Conservation (phyloP, 2,797 vertebrate genomes). For the Protonibea diacanthus region DNA sequence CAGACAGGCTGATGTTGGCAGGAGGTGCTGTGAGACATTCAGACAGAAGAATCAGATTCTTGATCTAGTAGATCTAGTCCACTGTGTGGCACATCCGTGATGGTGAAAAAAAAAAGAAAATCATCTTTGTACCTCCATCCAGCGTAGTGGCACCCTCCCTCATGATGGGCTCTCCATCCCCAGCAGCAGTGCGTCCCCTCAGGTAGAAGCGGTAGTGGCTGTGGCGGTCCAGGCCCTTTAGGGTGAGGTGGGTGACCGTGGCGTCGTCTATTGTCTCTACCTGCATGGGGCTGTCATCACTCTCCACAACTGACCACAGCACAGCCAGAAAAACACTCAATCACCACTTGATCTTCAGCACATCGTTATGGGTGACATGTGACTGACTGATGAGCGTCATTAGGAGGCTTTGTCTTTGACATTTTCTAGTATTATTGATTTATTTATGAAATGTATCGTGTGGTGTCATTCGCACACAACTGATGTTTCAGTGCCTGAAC, state of each 20-base stretch:
- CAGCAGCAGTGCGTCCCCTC: conserved; percentile 84
- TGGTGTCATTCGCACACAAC: neutral
- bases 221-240: conserved; percentile 83
- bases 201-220: conserved; percentile 89
- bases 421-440: conserved; percentile 46
- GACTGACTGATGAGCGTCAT: conserved; percentile 67
- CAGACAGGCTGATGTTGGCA: conserved; percentile 80
- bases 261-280: conserved; percentile 74
- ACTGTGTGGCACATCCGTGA: neutral
- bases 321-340: conserved; percentile 43
- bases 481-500: conserved; percentile 2
- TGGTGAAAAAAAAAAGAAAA: neutral
- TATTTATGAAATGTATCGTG: conserved; percentile 32
- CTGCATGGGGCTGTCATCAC: conserved; percentile 77
- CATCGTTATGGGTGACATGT: conserved; percentile 34
- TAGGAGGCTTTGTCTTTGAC: conserved; percentile 49
- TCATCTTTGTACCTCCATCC: conserved; percentile 83
- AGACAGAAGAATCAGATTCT: conserved; percentile 19
- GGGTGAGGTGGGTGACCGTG: conserved; percentile 72
- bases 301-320: conserved; percentile 76
- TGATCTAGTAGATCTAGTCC: neutral
- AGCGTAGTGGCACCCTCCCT: conserved; percentile 88
- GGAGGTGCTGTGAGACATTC: conserved; percentile 77
- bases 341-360: conserved; percentile 45
- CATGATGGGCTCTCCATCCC: conserved; percentile 82